These are phyloP conservation scores for Indicator maculatus DNA, from an alignment of 2,113 vertebrate species.

Conservation along the genomic window DNA sequence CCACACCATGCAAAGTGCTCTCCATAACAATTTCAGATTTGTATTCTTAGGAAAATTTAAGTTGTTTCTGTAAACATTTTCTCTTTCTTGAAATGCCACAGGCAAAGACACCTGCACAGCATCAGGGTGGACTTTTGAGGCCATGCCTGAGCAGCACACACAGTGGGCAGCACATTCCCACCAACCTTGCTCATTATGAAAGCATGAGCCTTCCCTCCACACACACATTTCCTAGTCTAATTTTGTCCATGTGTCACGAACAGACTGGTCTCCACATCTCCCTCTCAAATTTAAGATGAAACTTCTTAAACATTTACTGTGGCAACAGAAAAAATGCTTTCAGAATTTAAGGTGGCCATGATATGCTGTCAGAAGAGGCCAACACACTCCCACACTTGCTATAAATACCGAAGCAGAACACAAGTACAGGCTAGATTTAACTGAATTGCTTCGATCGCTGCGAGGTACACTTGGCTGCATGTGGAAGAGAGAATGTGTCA, in stretches of 20 bases:
- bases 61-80: background rate
- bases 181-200: background rate
- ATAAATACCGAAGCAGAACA: constrained; percentile 57
- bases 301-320: constrained; percentile 54
- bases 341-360: constrained; percentile 56
- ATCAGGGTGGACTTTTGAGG: rapidly evolving
- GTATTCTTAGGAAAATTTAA: background rate
- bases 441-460: constrained; percentile 46
- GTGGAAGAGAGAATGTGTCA: constrained; percentile 58
- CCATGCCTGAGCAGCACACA: background rate
- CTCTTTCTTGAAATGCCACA: background rate
- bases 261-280: constrained; percentile 16
- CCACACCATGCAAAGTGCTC: background rate
- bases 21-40: background rate
- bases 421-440: constrained; percentile 53
- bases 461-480: constrained; percentile 51
- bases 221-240: background rate
- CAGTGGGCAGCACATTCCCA: background rate
- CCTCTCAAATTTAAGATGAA: constrained; percentile 31
- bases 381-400: constrained; percentile 65
- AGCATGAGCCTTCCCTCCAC: background rate
- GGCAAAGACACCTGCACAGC: rapidly evolving
- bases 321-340: constrained; percentile 24
- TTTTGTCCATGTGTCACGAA: constrained; percentile 17
- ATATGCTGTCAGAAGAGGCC: constrained; percentile 67